Conservation (phyloP, 1,140 invertebrate species). For the Apolygus lucorum region DNA sequence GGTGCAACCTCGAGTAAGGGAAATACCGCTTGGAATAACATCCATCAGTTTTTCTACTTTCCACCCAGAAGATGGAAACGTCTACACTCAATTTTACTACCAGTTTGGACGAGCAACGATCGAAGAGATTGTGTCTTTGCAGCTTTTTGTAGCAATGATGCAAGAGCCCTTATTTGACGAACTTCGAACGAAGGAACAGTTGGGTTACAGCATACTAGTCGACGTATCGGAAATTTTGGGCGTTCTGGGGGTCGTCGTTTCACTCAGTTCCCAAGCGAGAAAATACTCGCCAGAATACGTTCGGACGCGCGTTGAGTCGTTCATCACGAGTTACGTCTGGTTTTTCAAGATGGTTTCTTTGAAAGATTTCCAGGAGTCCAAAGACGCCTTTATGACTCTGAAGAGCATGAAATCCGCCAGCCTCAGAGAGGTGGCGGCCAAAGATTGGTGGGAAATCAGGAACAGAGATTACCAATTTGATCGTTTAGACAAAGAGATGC, state of each 20-base stretch:
- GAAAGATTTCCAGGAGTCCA: conserved; percentile 51
- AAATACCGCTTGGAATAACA: neutral
- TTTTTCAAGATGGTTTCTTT: conserved; percentile 50
- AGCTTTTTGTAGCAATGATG: conserved; percentile 68
- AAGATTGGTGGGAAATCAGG: conserved; percentile 63
- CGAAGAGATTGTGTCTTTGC: conserved; percentile 57
- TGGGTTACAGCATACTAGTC: conserved; percentile 72
- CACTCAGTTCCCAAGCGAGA: conserved; percentile 62
- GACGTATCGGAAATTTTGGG: conserved; percentile 56
- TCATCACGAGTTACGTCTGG: conserved; percentile 54
- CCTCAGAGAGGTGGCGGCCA: conserved; percentile 58
- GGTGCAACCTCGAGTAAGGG: conserved; percentile 1
- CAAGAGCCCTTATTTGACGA: conserved; percentile 81
- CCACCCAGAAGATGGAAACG: neutral
- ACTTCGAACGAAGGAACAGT: conserved; percentile 77
- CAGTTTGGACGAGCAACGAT: conserved; percentile 59
- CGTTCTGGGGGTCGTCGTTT: conserved; percentile 61
- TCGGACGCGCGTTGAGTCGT: conserved; percentile 62
- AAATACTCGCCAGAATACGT: conserved; percentile 59
- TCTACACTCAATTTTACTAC: conserved; percentile 77
- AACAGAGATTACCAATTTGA: conserved; percentile 57
- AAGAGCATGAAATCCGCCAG: conserved; percentile 62
- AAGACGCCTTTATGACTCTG: conserved; percentile 56
- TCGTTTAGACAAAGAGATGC: conserved; percentile 43
- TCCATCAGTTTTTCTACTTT: neutral